Base-by-base conservation (phyloP, 2,113 vertebrate species). In the Dasyurus viverrinus region DNA sequence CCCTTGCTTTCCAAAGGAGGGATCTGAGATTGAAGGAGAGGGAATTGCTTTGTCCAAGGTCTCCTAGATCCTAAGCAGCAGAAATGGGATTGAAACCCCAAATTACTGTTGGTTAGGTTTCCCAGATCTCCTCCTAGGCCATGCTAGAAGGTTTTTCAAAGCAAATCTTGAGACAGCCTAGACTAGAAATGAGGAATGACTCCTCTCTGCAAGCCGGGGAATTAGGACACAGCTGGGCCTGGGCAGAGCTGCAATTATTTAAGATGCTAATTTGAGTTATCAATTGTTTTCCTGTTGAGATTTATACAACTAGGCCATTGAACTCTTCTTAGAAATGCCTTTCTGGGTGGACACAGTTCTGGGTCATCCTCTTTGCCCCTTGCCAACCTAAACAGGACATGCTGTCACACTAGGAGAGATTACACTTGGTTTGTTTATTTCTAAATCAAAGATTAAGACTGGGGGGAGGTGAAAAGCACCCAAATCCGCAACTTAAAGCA, bases 291-390 rank as follows among this genome's bases (percentile, higher is more conserved):
- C 36, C 0, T 1, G 92, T 5, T 0, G 5, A 22, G 54, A 7
- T 48, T 52, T 54, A 26, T 19, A 3, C 11, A 0, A n/a, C 6
- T 5, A 5, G 3, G 93, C 76, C 76, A 25, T 54, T 25, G 47
- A 53, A 14, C 95, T 48, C 91, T 96, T 96, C 96, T 93, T 94
- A 96, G 97, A 96, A 96, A 11, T 8, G 53, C 26, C 0, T 19
- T 54, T 47, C 16, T 3, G 27, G 76, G 91, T 54, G 93, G 53
- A 46, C 50, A 91, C 2, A 0, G 93, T 23, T 42, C 25, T 42
- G 93, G 95, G 95, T 96, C 96, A 89, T 0, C 54, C 68, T 90
- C 53, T 53, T 12, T 46, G 93, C 91, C 92, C 76, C 53, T 54
- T 2, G 60, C 89, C 93, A 93, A 47, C 54, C 54, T 76, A 92